A percentile compares a stretch with the other conserved stretches of the same genome.
Conservation (phyloP, 2,113 vertebrate species). For the Peromyscus maniculatus region DNA sequence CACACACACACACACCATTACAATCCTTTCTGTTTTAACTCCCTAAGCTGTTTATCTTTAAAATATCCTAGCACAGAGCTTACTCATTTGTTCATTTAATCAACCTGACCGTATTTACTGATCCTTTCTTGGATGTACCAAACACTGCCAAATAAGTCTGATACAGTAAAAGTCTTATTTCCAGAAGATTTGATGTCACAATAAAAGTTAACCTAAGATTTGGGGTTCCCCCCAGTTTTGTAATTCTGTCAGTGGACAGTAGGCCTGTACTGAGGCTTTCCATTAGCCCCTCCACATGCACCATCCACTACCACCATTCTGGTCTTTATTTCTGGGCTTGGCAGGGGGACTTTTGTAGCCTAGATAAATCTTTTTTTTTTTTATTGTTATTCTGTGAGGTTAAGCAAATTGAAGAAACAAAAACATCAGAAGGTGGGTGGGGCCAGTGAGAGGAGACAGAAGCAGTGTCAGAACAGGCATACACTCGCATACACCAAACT, state of each 20-base stretch:
- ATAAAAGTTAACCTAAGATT: constrained; percentile 20
- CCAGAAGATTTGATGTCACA: background rate
- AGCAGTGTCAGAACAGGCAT: background rate
- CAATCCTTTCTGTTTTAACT: background rate
- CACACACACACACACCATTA: background rate
- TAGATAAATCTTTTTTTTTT: background rate
- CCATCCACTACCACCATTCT: background rate
- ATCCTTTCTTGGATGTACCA: background rate
- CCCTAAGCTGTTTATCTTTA: constrained; percentile 46
- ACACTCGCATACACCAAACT: background rate
- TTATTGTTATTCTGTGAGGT: background rate
- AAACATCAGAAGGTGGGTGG: background rate
- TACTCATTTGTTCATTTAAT: constrained; percentile 49
- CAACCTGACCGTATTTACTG: constrained; percentile 29
- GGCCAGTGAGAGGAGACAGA: background rate
- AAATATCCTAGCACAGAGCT: background rate
- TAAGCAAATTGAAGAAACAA: background rate
- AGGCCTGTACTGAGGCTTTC: constrained; percentile 8
- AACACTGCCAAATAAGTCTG: background rate
- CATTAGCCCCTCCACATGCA: background rate
- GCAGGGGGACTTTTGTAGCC: background rate
- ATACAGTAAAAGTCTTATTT: constrained; percentile 2
- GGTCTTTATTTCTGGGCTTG: background rate
- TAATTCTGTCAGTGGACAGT: background rate
- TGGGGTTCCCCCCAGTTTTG: background rate